Conservation (phyloP, 2,888 invertebrate genomes). For the Pherbina coryleti region DNA sequence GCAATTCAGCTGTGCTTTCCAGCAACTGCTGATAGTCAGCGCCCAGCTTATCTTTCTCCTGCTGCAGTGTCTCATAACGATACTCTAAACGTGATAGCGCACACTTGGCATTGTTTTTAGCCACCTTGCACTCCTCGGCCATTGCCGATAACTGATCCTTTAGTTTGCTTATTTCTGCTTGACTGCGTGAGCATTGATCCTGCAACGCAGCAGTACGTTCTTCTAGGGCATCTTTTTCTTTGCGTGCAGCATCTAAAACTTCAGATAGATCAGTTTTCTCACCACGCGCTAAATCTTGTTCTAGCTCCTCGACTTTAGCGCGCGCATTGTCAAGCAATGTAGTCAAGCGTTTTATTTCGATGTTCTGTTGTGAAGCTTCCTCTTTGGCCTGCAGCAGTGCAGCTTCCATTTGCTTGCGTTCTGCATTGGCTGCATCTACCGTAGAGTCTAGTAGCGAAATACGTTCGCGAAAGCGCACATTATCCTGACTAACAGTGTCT, state of each 20-base stretch:
- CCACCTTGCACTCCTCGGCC: slow-evolving; percentile 81
- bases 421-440: slow-evolving; percentile 80
- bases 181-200: slow-evolving; percentile 78
- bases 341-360: slow-evolving; percentile 83
- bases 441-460: slow-evolving; percentile 79
- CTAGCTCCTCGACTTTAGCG: slow-evolving; percentile 82
- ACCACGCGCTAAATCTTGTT: slow-evolving; percentile 76
- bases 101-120: slow-evolving; percentile 88
- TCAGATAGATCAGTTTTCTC: slow-evolving; percentile 81
- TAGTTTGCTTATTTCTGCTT: slow-evolving; percentile 77
- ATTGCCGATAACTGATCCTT: slow-evolving; percentile 77
- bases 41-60: slow-evolving; percentile 79
- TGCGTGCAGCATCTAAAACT: slow-evolving; percentile 76
- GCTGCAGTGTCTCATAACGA: slow-evolving; percentile 79
- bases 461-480: slow-evolving; percentile 78
- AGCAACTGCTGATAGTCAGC: slow-evolving; percentile 81
- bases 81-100: slow-evolving; percentile 87
- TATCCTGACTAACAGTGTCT: slow-evolving; percentile 75
- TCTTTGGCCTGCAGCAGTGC: slow-evolving; percentile 81
- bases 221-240: slow-evolving; percentile 81
- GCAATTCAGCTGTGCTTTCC: slow-evolving; percentile 80
- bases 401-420: slow-evolving; percentile 80
- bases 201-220: slow-evolving; percentile 77
- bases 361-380: slow-evolving; percentile 80
- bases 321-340: slow-evolving; percentile 87